A percentile compares a stretch with the other conserved stretches of the same genome.
Conservation (phyloP, 2,797 vertebrate genomes). For the Furcifer pardalis region DNA sequence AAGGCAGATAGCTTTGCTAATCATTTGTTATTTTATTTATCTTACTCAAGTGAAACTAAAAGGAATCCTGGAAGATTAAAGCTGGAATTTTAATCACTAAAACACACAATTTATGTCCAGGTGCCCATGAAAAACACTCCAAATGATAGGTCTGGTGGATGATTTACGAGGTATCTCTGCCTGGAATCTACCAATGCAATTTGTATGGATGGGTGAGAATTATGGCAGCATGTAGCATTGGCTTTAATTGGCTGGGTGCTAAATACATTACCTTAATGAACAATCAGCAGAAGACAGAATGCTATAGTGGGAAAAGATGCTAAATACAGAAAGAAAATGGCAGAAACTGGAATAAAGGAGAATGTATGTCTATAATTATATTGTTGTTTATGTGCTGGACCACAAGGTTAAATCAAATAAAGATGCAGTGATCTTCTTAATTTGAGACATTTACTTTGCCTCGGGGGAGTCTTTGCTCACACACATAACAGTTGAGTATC, state of each 20-base stretch:
- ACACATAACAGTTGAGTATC: not conserved
- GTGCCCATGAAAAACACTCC: slow-evolving; percentile 37
- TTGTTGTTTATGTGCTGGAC: not conserved
- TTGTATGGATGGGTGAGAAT: slow-evolving; percentile 60
- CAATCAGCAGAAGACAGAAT: slow-evolving; percentile 18
- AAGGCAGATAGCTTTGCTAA: slow-evolving; percentile 3
- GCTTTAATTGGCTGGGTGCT: slow-evolving; percentile 53
- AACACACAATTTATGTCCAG: slow-evolving; percentile 47
- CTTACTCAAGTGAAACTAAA: slow-evolving; percentile 34
- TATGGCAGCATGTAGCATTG: slow-evolving; percentile 36
- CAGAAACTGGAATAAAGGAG: not conserved
- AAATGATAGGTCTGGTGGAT: slow-evolving; percentile 42
- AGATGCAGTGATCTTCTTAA: not conserved
- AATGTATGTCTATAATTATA: no score
- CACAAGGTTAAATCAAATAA: not conserved
- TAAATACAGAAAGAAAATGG: slow-evolving; percentile 36
- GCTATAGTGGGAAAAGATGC: slow-evolving; percentile 26
- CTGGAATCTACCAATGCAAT: slow-evolving; percentile 49
- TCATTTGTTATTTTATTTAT: slow-evolving; percentile 30
- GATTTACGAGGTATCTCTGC: slow-evolving; percentile 52
- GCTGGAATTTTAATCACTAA: slow-evolving; percentile 45
- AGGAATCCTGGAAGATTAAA: slow-evolving; percentile 37
- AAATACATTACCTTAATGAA: slow-evolving; percentile 60
- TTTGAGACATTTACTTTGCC: not conserved
- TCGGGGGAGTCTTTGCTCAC: not conserved